Conservation (phyloP, 1,140 invertebrate genomes). For the Lordiphosa stackelbergi region DNA sequence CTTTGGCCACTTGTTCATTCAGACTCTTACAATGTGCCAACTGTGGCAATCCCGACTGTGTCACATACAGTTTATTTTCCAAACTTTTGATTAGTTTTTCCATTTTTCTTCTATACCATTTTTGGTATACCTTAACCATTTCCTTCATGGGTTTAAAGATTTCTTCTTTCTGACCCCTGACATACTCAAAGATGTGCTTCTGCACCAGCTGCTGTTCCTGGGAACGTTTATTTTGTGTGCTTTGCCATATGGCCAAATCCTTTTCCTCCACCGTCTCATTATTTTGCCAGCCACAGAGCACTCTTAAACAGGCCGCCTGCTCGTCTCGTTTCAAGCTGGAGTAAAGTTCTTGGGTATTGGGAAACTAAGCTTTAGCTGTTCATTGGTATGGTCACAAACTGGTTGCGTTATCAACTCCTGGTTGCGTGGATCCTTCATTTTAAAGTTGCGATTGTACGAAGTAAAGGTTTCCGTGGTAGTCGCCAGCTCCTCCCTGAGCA, state of each 20-base stretch:
- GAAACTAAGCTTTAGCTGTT: slow-evolving; percentile 13
- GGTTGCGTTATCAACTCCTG: slow-evolving; percentile 9
- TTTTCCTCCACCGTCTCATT: slow-evolving; percentile 6
- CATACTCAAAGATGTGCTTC: slow-evolving; percentile 37
- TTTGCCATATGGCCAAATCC: slow-evolving; percentile 40
- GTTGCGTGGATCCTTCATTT: slow-evolving; percentile 41
- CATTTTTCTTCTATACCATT: slow-evolving; percentile 27
- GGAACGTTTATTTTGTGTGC: slow-evolving; percentile 33
- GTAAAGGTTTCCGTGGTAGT: slow-evolving; percentile 22
- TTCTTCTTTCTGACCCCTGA: slow-evolving; percentile 18
- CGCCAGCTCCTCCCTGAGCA: slow-evolving; percentile 26
- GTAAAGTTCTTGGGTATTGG: slow-evolving; percentile 14
- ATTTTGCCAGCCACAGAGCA: slow-evolving; percentile 36
- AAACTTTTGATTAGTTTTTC: slow-evolving; percentile 6
- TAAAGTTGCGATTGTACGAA: slow-evolving; percentile 12
- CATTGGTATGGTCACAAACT: slow-evolving; percentile 23
- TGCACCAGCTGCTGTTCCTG: slow-evolving; percentile 41
- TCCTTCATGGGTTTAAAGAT: slow-evolving; percentile 41
- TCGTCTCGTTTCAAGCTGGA: slow-evolving; percentile 29
- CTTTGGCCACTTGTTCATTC: slow-evolving; percentile 20
- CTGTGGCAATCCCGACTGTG: slow-evolving; percentile 45
- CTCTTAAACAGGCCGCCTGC: slow-evolving; percentile 47
- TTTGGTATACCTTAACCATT: slow-evolving; percentile 26
- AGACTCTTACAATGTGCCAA: slow-evolving; percentile 40
- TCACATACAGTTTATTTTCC: slow-evolving; percentile 25